These are phyloP conservation scores for Galeopsomyia nigrocyanea DNA, from an alignment of 2,888 invertebrate genomes.

Conservation along the genomic window DNA sequence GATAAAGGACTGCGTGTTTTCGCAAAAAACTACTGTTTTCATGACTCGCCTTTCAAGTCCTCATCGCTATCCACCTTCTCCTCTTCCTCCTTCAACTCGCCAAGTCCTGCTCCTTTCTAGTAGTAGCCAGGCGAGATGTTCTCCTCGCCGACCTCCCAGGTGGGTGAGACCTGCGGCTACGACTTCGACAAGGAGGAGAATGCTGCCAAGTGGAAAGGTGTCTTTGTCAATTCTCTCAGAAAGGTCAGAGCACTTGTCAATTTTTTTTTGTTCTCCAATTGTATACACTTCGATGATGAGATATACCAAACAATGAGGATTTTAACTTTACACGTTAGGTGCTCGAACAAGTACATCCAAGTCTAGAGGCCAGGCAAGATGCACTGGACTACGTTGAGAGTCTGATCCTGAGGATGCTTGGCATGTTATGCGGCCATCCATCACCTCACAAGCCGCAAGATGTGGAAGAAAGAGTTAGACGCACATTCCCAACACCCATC, in stretches of 20 bases:
- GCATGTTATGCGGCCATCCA: conserved; percentile 89
- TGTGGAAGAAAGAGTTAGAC: conserved; percentile 92
- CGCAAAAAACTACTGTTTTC: too few species aligned
- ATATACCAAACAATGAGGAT: not conserved
- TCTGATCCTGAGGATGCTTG: conserved; percentile 88
- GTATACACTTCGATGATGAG: not conserved
- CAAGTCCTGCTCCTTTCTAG: not conserved
- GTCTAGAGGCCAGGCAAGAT: conserved; percentile 86
- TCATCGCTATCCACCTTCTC: conserved; percentile 4
- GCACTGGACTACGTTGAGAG: conserved; percentile 94
- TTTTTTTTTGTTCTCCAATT: not conserved
- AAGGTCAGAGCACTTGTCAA: conserved; percentile 75
- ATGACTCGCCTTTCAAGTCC: not conserved
- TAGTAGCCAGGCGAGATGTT: conserved; percentile 58
- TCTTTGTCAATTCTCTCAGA: conserved; percentile 88
- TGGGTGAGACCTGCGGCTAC: conserved; percentile 73
- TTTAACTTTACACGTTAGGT: conserved; percentile 75
- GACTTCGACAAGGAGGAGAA: conserved; percentile 93
- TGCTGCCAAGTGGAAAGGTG: conserved; percentile 91
- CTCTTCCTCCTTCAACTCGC: conserved; percentile 33
- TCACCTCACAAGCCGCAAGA: conserved; percentile 86
- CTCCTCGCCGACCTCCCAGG: conserved; percentile 69
- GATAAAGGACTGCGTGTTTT: too few species aligned
- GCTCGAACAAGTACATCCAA: conserved; percentile 91
- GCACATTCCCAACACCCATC: conserved; percentile 94